phyloP scores from a whole-genome alignment of 1,140 invertebrate genomes.

The Drosophila lacertosa region DNA sequence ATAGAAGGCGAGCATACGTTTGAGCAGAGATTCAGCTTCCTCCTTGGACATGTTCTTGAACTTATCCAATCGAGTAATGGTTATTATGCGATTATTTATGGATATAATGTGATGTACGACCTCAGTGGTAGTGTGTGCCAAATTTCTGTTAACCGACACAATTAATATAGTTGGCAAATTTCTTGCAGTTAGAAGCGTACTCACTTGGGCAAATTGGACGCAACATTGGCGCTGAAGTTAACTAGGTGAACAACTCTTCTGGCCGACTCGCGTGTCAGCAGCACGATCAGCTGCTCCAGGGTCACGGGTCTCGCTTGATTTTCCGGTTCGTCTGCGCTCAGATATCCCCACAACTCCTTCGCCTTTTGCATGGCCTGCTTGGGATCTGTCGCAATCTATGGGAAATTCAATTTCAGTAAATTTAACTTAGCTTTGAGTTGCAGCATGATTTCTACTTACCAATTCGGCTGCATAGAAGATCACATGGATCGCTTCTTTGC shows the following conservation, averaged over 20 bases:
- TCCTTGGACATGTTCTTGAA: conserved; percentile 73
- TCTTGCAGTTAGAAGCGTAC: neutral
- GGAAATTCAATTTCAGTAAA: neutral
- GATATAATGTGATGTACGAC: conserved; percentile 76
- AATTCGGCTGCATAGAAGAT: conserved; percentile 90
- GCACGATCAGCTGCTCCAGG: conserved; percentile 89
- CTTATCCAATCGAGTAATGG: conserved; percentile 73
- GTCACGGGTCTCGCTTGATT: conserved; percentile 91
- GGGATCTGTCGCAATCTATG: conserved; percentile 90
- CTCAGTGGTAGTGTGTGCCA: conserved; percentile 73
- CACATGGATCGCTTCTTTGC: conserved; percentile 90
- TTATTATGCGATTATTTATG: conserved; percentile 75
- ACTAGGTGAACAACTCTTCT: conserved; percentile 90
- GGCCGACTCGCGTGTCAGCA: conserved; percentile 90
- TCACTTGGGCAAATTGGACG: conserved; percentile 86
- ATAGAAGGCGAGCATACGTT: conserved; percentile 71
- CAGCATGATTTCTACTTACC: conserved; percentile 85
- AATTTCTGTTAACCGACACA: conserved; percentile 54
- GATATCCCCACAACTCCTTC: conserved; percentile 88
- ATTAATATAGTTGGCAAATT: neutral
- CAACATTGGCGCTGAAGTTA: conserved; percentile 87
- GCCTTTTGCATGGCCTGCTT: conserved; percentile 89
- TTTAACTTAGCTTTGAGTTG: neutral
- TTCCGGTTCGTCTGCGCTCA: conserved; percentile 91
- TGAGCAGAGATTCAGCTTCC: conserved; percentile 77